Evolutionary conservation across 2,888 invertebrate species (phyloP).

Genomic region (Conomelus anceps): DNA sequence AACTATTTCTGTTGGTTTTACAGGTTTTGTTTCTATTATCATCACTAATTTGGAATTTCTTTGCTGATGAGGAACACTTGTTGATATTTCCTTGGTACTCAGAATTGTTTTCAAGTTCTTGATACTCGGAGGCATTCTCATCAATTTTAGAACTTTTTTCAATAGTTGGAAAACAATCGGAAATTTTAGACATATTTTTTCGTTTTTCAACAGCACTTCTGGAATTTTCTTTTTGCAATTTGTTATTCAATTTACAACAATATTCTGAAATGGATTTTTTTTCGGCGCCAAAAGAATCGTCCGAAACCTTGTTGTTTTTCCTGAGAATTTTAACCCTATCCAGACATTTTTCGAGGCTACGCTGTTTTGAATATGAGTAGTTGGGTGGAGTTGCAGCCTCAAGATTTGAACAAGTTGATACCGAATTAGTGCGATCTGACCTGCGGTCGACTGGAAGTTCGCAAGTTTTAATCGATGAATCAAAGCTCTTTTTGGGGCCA

Average conservation of each 20-base stretch:
- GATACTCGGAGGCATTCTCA: background rate
- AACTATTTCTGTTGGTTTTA: background rate
- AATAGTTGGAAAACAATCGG: background rate
- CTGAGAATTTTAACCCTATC: background rate
- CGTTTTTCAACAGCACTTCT: background rate
- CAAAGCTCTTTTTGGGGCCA: too few species aligned
- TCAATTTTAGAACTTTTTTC: too few species aligned
- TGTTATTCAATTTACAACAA: background rate
- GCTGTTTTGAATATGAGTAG: too few species aligned
- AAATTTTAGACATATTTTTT: background rate
- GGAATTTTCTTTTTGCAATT: background rate
- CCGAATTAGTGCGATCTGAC: too few species aligned
- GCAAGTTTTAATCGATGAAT: too few species aligned
- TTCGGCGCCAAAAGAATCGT: background rate
- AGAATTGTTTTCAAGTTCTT: too few species aligned
- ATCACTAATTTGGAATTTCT: too few species aligned
- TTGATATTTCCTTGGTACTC: background rate
- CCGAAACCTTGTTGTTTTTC: background rate
- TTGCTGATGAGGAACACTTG: too few species aligned
- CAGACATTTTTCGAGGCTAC: background rate
- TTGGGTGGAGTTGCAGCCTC: too few species aligned
- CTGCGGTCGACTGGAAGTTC: too few species aligned
- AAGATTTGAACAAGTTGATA: too few species aligned
- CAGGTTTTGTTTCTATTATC: too few species aligned
- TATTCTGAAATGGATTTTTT: background rate